phyloP scores from a whole-genome alignment of 2,797 vertebrate genomes.

The Tragopan temminckii region DNA sequence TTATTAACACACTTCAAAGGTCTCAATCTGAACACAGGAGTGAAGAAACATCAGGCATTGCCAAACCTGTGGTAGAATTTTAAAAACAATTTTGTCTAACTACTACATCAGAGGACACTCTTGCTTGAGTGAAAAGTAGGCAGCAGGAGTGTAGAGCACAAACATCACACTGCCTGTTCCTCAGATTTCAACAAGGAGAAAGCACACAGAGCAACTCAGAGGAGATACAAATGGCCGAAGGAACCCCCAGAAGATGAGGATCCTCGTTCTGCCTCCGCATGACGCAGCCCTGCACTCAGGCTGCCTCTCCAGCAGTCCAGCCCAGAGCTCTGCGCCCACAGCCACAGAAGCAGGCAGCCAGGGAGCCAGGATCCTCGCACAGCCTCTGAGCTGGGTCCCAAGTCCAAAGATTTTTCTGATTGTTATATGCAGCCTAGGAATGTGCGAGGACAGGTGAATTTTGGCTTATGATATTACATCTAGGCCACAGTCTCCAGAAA shows the following conservation, averaged over 20 bases:
- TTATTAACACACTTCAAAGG: slow-evolving; percentile 7
- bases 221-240: not conserved
- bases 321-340: not conserved
- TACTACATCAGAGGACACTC: not conserved
- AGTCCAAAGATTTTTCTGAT: not conserved
- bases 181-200: not conserved
- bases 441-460: not conserved
- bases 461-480: not conserved
- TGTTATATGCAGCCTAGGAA: not conserved
- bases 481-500: not conserved
- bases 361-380: not conserved
- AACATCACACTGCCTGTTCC: not conserved
- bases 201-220: not conserved
- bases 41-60: slow-evolving; percentile 11
- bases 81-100: not conserved
- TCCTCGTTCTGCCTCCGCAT: not conserved
- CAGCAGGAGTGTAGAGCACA: not conserved
- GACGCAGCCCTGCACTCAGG: not conserved
- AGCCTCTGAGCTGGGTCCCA: not conserved
- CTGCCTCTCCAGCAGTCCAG: not conserved
- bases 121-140: not conserved
- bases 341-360: rapidly evolving
- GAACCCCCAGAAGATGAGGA: not conserved
- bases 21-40: not conserved
- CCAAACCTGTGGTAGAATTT: not conserved